Evolutionary conservation across 1,140 invertebrate genomes (phyloP), one percentile per base, ranked within the genome.

Genomic region (Thaumatotibia leucotreta): DNA sequence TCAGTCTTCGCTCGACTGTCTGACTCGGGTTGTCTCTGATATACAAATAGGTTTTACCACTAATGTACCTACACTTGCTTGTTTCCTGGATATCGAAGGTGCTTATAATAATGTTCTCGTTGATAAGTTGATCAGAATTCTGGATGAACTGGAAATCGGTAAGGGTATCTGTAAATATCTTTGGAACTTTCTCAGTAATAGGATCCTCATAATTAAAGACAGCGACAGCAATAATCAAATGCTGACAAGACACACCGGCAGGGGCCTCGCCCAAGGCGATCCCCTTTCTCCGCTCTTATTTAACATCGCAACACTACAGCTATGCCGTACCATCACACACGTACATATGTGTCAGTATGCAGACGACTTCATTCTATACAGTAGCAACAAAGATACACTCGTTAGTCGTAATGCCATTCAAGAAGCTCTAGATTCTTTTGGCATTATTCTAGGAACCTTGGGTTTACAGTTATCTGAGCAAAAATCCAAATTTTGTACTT

Each of bases 41-140:
- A 68, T 68, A 31, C 66, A 68, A 39, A 58, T 58, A n/a, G 66
- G 66, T 20, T 61, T 68, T 23, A 58, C 49, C 23, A 1, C 45
- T n/a, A 31, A 24, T 10, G 3, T 14, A 24, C 4, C n/a, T 6
- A 65, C 67, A 14, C 4, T 65, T 1, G 62, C 22, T 9, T 68
- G 66, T 14, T 68, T 68, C 45, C 11, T 68, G n/a, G 66, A 68
- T 27, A 64, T 68, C 5, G 24, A 68, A 23, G 63, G 31, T 20
- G 66, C 66, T 4, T 68, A 68, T 32, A 68, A 68, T 39, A 68
- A 68, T 61, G 62, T 68, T 2, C n/a, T 45, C 9, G 14, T 66
- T 23, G 14, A 32, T 10, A 61, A 10, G 1, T 3, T 61, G 1
- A 17, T 66, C 1, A 27, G 2, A 14, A 45, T 23, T 2, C 17